Base-by-base conservation (phyloP, 2,113 vertebrate genomes). In the Lynx canadensis region DNA sequence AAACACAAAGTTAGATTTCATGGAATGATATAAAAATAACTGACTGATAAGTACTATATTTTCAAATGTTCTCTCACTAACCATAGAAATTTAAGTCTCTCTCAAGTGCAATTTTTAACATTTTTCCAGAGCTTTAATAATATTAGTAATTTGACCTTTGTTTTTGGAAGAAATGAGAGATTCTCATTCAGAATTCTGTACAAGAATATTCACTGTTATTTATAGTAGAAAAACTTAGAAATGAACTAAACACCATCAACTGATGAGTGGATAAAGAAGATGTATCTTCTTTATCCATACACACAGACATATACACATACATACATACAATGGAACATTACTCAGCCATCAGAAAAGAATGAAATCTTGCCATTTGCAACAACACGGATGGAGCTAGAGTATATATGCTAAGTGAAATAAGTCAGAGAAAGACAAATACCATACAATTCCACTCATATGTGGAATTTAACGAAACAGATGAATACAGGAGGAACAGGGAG, bases 141-240 rank as follows among this genome's bases (percentile, higher is more conserved):
- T 41, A 2, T 41, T 85, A 78, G 16, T 80, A 73, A 88, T 91
- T 57, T 94, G 36, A 93, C 6, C n/a, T 83, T 88, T 65, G 74
- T 79, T 81, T 81, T 76, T 55, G 66, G 25, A 90, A 76, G 52
- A 73, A 89, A 71, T 57, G 19, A 76, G 25, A 74, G 12, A 79
- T 92, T 66, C 23, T 23, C 27, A 73, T 73, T 84, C 63, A 95
- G 45, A 87, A 83, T 91, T 94, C 57, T 48, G 7, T 80, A 55
- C 4, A 65, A 88, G 16, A 79, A 91, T 79, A 97, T 63, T 94
- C 27, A 57, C 45, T 79, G 4, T 87, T 68, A 60, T 10, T 93
- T 90, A 41, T 79, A 45, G 48, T 27, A 84, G 33, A 55, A 94
- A 91, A 94, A 79, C 7, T 81, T 82, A 92, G 80, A 73, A 85